Base-by-base conservation (phyloP, 2,797 vertebrate genomes). In the Cuculus canorus region DNA sequence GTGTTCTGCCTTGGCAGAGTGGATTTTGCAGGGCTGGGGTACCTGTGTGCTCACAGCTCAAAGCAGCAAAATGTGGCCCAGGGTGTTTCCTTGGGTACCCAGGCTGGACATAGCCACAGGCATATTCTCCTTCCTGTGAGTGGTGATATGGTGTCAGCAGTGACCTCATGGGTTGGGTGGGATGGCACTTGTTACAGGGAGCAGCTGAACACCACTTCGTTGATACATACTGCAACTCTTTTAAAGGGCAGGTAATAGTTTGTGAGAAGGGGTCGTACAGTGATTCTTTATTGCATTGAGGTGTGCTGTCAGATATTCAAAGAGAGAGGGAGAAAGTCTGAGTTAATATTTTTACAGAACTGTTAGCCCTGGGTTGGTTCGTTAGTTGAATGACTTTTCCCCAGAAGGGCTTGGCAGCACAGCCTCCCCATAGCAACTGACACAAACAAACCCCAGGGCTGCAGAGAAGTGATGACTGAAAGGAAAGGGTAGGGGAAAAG, bases 371-470 rank as follows among this genome's bases (percentile, higher is more conserved):
- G 52, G 9, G 59, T 45, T 5, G 7, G 39, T 60, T 81, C 2
- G 4, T 27, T 27, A 33, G 81, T 8, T 3, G 60, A 32, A 81
- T 0, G 5, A 8, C 64, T 79, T 75, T 9, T 90, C 66, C 65
- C 70, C 56, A 23, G 77, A n/a, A 70, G 52, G 43, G 50, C 53
- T 81, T 21, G 56, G 48, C 88, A 54, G 76, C 37, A 1, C 21
- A 11, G 27, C 37, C 84, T 96, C 88, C 90, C 93, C 95, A 95
- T 96, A 17, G 94, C 94, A 96, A 95, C 96, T 21, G 72, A 73
- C 53, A 78, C 86, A 96, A 95, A 97, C 95, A 96, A 96, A 96
- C 68, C 66, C 92, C 2, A 9, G 68, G 68, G 37, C 86, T 92
- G 83, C 73, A 45, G 69, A n/a, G 17, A 13, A 75, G 61, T 2